phyloP scores from a whole-genome alignment of 2,113 vertebrate genomes.

The Nettapus auritus region DNA sequence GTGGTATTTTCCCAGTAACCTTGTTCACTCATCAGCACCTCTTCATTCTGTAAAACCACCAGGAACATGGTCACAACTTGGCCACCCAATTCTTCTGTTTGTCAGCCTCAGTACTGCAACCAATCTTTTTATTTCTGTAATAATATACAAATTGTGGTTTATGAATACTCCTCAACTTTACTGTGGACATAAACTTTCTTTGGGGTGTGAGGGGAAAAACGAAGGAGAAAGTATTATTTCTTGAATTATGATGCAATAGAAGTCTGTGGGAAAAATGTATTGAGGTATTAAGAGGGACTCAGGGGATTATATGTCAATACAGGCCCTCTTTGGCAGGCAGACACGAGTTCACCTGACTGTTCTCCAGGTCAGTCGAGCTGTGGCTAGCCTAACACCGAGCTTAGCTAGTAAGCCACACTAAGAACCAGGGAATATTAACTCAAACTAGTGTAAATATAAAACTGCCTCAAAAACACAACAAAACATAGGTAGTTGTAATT shows the following conservation, averaged over 20 bases:
- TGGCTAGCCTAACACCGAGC: not conserved
- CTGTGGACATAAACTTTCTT: not conserved
- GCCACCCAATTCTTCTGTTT: not conserved
- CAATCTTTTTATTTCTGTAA: not conserved
- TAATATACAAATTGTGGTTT: not conserved
- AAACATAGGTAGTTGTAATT: not conserved
- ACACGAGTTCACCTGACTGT: constrained; percentile 27
- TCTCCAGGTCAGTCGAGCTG: not conserved
- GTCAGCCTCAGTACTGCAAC: not conserved
- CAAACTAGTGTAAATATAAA: not conserved
- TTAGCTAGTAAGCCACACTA: not conserved
- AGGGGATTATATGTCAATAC: not conserved
- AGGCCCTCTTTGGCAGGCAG: constrained; percentile 3
- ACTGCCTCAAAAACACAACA: not conserved
- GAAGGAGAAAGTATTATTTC: not conserved
- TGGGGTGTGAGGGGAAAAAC: not conserved
- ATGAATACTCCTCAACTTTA: not conserved
- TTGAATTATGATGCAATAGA: not conserved
- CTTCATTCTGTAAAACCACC: not conserved
- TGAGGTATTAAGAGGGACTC: not conserved
- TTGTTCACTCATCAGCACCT: not conserved
- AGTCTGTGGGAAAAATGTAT: not conserved
- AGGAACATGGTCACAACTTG: not conserved
- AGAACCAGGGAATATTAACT: not conserved
- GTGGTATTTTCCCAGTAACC: not conserved